Percentiles rank a stretch among this genome's conserved stretches.
Conservation (phyloP, 2,113 vertebrate species). For the Dolichallabes microphthalmus region DNA sequence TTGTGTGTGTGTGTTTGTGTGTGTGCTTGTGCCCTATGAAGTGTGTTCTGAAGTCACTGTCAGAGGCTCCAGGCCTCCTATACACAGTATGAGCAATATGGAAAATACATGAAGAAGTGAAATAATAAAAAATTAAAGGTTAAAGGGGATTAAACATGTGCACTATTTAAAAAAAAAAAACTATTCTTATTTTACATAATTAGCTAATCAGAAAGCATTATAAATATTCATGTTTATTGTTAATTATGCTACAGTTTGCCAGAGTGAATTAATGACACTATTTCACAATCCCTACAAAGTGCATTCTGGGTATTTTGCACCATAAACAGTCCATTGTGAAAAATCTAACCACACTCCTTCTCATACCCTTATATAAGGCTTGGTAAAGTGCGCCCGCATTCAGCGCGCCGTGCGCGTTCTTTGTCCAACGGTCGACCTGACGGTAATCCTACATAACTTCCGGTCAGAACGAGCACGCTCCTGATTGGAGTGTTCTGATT, state of each 20-base stretch:
- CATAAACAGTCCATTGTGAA: background rate
- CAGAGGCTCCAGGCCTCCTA: too few species aligned
- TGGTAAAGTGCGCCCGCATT: background rate
- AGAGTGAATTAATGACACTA: background rate
- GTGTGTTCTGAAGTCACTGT: too few species aligned
- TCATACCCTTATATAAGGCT: background rate
- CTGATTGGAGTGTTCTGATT: slow-evolving; percentile 2
- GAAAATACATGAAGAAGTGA: too few species aligned
- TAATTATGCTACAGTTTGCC: background rate
- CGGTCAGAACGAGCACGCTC: background rate
- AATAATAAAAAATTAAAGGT: too few species aligned
- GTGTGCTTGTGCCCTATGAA: too few species aligned
- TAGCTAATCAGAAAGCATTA: too few species aligned
- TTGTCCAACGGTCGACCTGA: background rate
- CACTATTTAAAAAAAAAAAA: too few species aligned
- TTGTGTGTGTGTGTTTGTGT: too few species aligned
- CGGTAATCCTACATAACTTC: background rate
- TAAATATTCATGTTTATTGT: background rate
- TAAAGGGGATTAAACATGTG: too few species aligned
- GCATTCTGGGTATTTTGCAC: background rate
- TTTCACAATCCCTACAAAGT: background rate
- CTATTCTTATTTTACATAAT: too few species aligned
- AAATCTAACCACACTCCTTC: background rate
- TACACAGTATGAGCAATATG: too few species aligned
- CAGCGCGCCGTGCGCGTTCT: background rate